phyloP scores from a whole-genome alignment of 2,888 invertebrate species.

The Parasteatoda lunata region DNA sequence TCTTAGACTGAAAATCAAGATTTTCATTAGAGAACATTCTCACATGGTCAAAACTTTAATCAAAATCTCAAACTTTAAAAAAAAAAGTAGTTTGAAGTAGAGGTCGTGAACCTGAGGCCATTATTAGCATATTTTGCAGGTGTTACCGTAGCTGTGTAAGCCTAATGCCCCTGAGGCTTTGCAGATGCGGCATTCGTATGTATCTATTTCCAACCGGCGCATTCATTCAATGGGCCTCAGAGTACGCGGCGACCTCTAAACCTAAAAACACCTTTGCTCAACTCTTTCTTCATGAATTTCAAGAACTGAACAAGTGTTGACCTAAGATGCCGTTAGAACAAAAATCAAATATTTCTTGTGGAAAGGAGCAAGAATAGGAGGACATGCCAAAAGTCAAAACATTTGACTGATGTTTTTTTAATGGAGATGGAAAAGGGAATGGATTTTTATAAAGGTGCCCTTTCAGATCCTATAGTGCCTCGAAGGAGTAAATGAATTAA shows the following conservation, averaged over 20 bases:
- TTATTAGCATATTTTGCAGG: slow-evolving; percentile 11
- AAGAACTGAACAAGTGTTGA: neutral
- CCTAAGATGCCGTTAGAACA: neutral
- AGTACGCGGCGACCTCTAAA: slow-evolving; percentile 58
- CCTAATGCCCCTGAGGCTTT: neutral
- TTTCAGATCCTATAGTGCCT: no score
- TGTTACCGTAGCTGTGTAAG: slow-evolving; percentile 6
- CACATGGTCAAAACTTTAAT: neutral
- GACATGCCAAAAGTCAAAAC: slow-evolving; percentile 10
- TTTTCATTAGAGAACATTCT: neutral
- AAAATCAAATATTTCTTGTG: slow-evolving; percentile 1
- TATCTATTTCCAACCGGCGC: slow-evolving; percentile 7
- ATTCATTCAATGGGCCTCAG: slow-evolving; percentile 22
- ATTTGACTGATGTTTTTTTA: slow-evolving; percentile 45
- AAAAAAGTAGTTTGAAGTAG: neutral
- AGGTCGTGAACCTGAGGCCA: slow-evolving; percentile 29
- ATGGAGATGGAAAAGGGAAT: slow-evolving; percentile 19
- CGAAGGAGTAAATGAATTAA: no score
- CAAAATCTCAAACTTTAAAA: neutral
- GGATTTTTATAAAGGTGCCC: no score
- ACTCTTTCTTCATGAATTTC: neutral
- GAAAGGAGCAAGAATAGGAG: neutral
- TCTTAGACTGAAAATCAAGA: neutral
- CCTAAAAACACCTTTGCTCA: slow-evolving; percentile 29
- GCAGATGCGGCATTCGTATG: neutral